Conservation (phyloP, 2,113 vertebrate genomes). For the Odocoileus virginianus region DNA sequence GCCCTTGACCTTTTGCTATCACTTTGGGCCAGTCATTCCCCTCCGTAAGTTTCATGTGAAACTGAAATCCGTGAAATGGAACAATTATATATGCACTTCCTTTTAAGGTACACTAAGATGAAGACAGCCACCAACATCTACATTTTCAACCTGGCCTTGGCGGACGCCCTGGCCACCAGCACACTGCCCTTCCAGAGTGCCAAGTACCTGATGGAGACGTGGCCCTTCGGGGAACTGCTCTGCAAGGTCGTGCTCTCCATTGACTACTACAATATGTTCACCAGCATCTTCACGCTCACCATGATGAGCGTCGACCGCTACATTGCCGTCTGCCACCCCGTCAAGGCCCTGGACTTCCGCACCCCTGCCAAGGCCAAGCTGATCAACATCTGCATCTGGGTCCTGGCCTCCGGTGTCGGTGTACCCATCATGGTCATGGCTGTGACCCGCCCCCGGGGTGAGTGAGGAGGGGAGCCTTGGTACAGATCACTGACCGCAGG, state of each 20-base stretch:
- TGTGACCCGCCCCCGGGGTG: constrained; percentile 88
- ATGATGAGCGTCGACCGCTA: constrained; percentile 99
- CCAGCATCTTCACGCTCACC: constrained; percentile 97
- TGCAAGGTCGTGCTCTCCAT: constrained; percentile 94
- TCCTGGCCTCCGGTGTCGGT: constrained; percentile 91
- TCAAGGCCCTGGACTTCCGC: constrained; percentile 94
- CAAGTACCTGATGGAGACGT: constrained; percentile 95
- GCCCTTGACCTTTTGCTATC: neutral
- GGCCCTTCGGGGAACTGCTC: constrained; percentile 93
- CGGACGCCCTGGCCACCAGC: constrained; percentile 93
- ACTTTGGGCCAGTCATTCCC: neutral
- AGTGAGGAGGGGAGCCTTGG: constrained; percentile 46
- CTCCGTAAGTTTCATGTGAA: neutral
- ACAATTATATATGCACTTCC: neutral
- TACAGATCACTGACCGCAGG: neutral
- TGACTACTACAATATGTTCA: constrained; percentile 99
- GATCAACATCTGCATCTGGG: constrained; percentile 97
- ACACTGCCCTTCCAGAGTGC: constrained; percentile 97
- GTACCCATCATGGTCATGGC: constrained; percentile 96
- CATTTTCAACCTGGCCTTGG: constrained; percentile 97
- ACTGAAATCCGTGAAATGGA: neutral
- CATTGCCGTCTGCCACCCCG: constrained; percentile 93
- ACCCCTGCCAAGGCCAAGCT: constrained; percentile 94
- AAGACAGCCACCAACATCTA: constrained; percentile 99
- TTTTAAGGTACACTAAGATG: constrained; percentile 95